Conservation (phyloP, 2,888 invertebrate genomes). For the Molorchus minor region DNA sequence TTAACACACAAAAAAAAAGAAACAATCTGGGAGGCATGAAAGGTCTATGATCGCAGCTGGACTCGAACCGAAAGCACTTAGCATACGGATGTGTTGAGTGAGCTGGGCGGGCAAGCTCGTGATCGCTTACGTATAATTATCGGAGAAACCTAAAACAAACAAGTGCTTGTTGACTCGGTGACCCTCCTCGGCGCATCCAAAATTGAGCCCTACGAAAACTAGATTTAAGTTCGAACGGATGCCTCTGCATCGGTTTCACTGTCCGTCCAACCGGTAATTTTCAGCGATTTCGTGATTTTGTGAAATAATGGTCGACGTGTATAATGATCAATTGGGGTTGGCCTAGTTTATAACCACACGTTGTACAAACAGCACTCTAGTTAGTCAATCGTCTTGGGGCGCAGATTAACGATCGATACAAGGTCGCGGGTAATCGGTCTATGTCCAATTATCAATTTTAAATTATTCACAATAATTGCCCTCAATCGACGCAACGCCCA, state of each 20-base stretch:
- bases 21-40: constrained; percentile 23
- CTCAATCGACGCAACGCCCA: no score
- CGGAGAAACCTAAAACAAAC: constrained; percentile 62
- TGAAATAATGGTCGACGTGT: constrained; percentile 51
- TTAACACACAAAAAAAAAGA: constrained; percentile 13
- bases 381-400: no score
- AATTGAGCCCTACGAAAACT: constrained; percentile 47
- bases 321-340: constrained; percentile 48
- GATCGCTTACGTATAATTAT: constrained; percentile 62
- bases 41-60: constrained; percentile 34
- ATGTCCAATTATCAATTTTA: no score
- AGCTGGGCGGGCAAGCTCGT: constrained; percentile 60
- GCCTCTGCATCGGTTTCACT: constrained; percentile 21
- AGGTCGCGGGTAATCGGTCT: no score
- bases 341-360: constrained; percentile 51
- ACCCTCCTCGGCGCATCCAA: constrained; percentile 52
- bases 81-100: constrained; percentile 59
- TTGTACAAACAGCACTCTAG: constrained; percentile 8
- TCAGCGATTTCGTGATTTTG: constrained; percentile 54
- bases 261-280: constrained; percentile 52
- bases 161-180: constrained; percentile 61
- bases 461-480: no score
- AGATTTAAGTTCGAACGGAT: constrained; percentile 37
- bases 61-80: constrained; percentile 47
- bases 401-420: no score